Evolutionary conservation across 1,140 invertebrate genomes (phyloP), one percentile per base, ranked within the genome.

Genomic region (Drosophila rufa): DNA sequence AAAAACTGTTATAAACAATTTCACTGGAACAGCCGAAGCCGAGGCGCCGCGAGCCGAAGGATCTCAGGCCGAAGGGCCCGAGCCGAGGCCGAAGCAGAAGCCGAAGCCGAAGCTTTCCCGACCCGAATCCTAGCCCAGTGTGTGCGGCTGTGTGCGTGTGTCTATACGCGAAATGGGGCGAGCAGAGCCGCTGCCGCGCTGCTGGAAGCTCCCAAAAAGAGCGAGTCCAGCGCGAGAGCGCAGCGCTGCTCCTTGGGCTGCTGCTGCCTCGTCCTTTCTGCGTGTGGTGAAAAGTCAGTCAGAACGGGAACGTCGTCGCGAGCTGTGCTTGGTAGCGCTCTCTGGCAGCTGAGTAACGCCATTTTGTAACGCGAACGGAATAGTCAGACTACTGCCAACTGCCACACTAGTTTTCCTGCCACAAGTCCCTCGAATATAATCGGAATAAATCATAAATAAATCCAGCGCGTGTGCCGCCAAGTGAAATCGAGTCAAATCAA

Each of bases 281-380:
- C 12, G 36, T 77, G 87, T 92, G 91, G 91, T 92, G 91, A 92
- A 91, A 91, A 80, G 50, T 92, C 91, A 92, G 92, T 92, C 91
- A 87, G 74, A 92, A 92, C 92, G 92, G 92, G 92, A 92, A 92
- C 92, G 92, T 92, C 92, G 92, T 92, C 90, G 92, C 92, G 91
- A 91, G 82, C 83, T 92, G 92, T 92, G 75, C 75, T 82, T 70
- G 76, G 50, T 77, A 68, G 84, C 84, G 83, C 83, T 80, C 82
- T 79, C 86, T 68, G 48, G 30, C 67, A 71, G 76, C 48, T 14
- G 56, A 33, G 27, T 75, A 70, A 86, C 78, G 75, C 77, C 80
- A 69, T 80, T 75, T 77, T 80, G 84, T 82, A 69, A 73, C 81
- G 77, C 68, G 76, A 79, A 66, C 59, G 81, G 53, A 69, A 79